Evolutionary conservation across 2,888 invertebrate species (phyloP).

Genomic region (Chrysotoxum bicinctum): DNA sequence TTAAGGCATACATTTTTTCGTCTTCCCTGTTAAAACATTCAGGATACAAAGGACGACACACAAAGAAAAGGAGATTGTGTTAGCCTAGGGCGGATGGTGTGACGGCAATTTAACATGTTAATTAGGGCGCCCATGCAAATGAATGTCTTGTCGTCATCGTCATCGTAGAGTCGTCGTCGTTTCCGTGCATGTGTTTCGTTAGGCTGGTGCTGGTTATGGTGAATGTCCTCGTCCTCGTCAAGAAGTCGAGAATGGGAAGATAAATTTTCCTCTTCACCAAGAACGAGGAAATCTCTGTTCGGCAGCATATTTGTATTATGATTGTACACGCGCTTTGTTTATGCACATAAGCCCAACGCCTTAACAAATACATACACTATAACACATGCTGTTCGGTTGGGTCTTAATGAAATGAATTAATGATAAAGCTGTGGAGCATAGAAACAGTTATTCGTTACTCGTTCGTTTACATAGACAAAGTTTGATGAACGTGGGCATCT

Average conservation of each 20-base stretch:
- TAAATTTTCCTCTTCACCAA: slow-evolving; percentile 33
- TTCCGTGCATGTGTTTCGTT: not conserved
- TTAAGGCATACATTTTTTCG: slow-evolving; percentile 28
- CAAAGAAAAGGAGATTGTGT: slow-evolving; percentile 44
- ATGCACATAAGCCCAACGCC: slow-evolving; percentile 19
- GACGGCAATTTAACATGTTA: slow-evolving; percentile 72
- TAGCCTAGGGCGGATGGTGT: slow-evolving; percentile 67
- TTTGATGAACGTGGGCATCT: slow-evolving; percentile 43
- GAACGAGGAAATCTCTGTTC: slow-evolving; percentile 49
- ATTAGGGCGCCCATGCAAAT: slow-evolving; percentile 71
- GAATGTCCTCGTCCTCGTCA: slow-evolving; percentile 24
- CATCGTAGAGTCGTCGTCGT: not conserved
- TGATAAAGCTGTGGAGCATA: slow-evolving; percentile 63
- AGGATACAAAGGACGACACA: not conserved
- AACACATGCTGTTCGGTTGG: not conserved
- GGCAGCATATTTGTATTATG: slow-evolving; percentile 59
- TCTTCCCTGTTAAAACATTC: slow-evolving; percentile 20
- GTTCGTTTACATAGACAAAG: slow-evolving; percentile 18
- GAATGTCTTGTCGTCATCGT: slow-evolving; percentile 59
- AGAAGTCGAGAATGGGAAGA: slow-evolving; percentile 34
- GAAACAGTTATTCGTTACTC: slow-evolving; percentile 4
- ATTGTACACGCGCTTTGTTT: slow-evolving; percentile 41
- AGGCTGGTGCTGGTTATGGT: not conserved
- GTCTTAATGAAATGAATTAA: slow-evolving; percentile 68
- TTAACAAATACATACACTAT: not conserved